Conservation (phyloP, 1,140 invertebrate genomes). For the Bombus ignitus region DNA sequence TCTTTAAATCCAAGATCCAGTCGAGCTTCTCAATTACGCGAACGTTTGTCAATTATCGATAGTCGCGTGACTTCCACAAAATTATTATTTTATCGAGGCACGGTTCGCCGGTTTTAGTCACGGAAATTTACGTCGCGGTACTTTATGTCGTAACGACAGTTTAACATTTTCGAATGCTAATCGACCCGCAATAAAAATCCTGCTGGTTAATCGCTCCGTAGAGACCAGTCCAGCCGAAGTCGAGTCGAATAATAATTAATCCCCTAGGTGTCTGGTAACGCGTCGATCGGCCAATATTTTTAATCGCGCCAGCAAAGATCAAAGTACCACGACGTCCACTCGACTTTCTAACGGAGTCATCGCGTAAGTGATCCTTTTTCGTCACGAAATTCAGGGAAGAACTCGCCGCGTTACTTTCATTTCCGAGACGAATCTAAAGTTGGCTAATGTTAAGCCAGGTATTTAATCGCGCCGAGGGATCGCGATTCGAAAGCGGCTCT, state of each 20-base stretch:
- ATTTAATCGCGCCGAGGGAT: slow-evolving; percentile 20
- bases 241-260: slow-evolving; percentile 79
- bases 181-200: slow-evolving; percentile 53
- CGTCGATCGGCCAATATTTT: slow-evolving; percentile 52
- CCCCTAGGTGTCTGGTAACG: slow-evolving; percentile 50
- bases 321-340: slow-evolving; percentile 65
- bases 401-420: slow-evolving; percentile 33
- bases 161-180: slow-evolving; percentile 75
- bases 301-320: slow-evolving; percentile 67
- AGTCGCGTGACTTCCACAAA: slow-evolving; percentile 9
- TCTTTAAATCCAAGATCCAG: neutral
- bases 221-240: slow-evolving; percentile 47
- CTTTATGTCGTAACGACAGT: slow-evolving; percentile 59
- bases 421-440: slow-evolving; percentile 7
- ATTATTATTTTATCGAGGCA: slow-evolving; percentile 45
- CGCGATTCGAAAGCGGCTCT: slow-evolving; percentile 23
- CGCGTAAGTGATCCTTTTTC: slow-evolving; percentile 37
- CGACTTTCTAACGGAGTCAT: slow-evolving; percentile 62
- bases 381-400: slow-evolving; percentile 49
- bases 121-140: slow-evolving; percentile 27
- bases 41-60: neutral
- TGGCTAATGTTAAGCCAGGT: neutral
- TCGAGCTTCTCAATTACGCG: slow-evolving; percentile 6
- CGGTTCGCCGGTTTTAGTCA: slow-evolving; percentile 34
- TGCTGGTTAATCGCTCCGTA: slow-evolving; percentile 69